Percentiles rank a stretch among this genome's conserved stretches.
Conservation (phyloP, 2,888 invertebrate genomes). For the Macaria notata region DNA sequence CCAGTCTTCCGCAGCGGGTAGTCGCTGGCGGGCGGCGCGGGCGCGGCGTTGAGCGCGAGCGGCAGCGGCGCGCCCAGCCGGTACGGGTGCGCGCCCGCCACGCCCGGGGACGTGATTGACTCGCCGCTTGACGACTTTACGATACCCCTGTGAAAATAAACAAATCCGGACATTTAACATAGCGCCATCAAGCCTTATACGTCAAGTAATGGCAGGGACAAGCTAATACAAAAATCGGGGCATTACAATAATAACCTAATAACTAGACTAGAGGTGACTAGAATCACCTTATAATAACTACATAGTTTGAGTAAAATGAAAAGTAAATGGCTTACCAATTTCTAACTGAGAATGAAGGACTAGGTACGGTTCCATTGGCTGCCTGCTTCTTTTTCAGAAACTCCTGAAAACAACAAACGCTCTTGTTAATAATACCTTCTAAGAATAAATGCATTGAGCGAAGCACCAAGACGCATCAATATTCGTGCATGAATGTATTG, state of each 20-base stretch:
- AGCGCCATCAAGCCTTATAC: too few species aligned
- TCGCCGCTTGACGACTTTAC: conserved; percentile 86
- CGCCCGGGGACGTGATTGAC: conserved; percentile 81
- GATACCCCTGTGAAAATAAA: conserved; percentile 76
- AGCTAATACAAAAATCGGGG: too few species aligned
- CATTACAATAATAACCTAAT: too few species aligned
- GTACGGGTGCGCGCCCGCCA: conserved; percentile 86
- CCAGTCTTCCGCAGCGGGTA: conserved; percentile 98
- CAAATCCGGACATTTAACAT: too few species aligned
- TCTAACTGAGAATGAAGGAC: conserved; percentile 84
- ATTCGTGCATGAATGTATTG: too few species aligned
- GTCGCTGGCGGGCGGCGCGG: conserved; percentile 81
- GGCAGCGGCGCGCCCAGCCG: conserved; percentile 84
- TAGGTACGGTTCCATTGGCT: conserved; percentile 86
- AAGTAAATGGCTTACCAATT: conserved; percentile 89
- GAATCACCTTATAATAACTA: too few species aligned
- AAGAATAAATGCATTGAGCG: neutral
- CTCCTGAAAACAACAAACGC: conserved; percentile 77
- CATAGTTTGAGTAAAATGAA: too few species aligned
- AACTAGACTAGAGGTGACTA: too few species aligned
- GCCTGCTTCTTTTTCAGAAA: conserved; percentile 92
- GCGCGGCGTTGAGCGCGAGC: conserved; percentile 57
- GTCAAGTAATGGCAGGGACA: too few species aligned
- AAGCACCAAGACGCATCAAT: too few species aligned
- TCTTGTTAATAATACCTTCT: conserved; percentile 1